phyloP scores from a whole-genome alignment of 2,113 vertebrate species.

The Falco punctatus region DNA sequence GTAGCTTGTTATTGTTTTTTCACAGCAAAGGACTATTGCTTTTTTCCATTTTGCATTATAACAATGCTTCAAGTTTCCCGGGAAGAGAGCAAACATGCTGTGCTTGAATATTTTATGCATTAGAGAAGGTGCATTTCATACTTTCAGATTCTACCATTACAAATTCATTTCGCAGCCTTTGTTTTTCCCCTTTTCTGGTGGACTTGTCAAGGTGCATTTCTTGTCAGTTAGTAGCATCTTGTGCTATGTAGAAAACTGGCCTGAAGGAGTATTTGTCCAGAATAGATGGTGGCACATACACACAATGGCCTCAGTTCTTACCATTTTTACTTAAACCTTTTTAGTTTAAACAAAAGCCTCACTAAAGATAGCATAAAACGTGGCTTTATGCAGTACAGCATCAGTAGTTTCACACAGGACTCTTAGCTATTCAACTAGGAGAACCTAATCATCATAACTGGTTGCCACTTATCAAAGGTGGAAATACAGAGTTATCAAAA shows the following conservation, averaged over 20 bases:
- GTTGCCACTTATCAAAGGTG: neutral
- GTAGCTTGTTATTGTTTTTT: neutral
- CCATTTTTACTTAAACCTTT: neutral
- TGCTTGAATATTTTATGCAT: neutral
- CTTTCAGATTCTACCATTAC: neutral
- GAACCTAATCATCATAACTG: neutral
- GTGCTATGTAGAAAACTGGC: neutral
- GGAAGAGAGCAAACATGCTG: neutral
- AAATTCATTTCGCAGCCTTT: neutral
- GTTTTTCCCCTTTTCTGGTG: neutral
- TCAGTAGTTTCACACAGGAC: neutral
- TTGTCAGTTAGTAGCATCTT: neutral
- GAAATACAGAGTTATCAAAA: neutral
- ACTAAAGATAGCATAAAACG: neutral
- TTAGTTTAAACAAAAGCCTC: neutral
- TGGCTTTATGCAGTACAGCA: neutral
- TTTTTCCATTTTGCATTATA: neutral
- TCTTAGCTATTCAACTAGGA: neutral
- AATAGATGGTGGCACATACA: neutral
- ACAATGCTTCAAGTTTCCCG: neutral
- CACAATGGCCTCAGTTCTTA: neutral
- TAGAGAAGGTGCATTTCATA: neutral
- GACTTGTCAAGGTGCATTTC: neutral
- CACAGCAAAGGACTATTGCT: neutral
- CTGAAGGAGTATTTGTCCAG: neutral